A percentile compares a stretch with the other conserved stretches of the same genome.
phyloP scores from a whole-genome alignment of 1,140 invertebrate genomes.

The Macrobrachium nipponense region DNA sequence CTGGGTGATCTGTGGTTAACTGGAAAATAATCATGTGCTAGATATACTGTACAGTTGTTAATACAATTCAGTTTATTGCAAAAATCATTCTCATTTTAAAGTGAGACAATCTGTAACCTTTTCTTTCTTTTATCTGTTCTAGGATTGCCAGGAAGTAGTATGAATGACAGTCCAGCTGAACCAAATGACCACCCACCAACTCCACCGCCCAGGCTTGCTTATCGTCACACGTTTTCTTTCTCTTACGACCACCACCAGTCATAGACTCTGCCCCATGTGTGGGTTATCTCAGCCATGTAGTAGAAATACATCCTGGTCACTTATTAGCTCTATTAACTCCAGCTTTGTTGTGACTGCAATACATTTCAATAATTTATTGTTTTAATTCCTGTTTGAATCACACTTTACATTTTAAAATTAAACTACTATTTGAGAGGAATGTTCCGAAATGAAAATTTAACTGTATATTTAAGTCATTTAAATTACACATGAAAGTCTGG shows the following conservation, averaged over 20 bases:
- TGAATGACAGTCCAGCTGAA: constrained; percentile 1
- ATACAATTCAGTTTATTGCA: too few relatives aligned
- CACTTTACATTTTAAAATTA: background rate
- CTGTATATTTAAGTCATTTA: too few relatives aligned
- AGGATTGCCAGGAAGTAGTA: constrained; percentile 40
- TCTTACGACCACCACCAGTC: constrained; percentile 58
- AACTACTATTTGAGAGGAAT: too few relatives aligned
- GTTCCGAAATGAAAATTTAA: too few relatives aligned
- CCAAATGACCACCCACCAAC: constrained; percentile 51
- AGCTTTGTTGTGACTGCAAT: constrained; percentile 41
- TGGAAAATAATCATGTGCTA: too few relatives aligned
- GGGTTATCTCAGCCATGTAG: constrained; percentile 31
- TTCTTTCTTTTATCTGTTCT: background rate
- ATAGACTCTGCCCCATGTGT: constrained; percentile 24
- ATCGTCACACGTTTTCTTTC: constrained; percentile 52
- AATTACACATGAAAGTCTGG: too few relatives aligned
- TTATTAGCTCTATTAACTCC: constrained; percentile 30
- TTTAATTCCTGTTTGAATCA: constrained; percentile 14
- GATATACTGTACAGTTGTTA: too few relatives aligned
- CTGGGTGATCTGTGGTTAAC: too few relatives aligned
- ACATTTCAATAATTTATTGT: constrained; percentile 3
- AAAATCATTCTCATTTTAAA: background rate
- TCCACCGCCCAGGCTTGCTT: constrained; percentile 52
- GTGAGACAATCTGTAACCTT: background rate
- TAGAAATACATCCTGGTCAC: constrained; percentile 26